These are phyloP conservation scores for Ceyx cyanopectus DNA, from an alignment of 2,113 vertebrate species.

Conservation along the genomic window DNA sequence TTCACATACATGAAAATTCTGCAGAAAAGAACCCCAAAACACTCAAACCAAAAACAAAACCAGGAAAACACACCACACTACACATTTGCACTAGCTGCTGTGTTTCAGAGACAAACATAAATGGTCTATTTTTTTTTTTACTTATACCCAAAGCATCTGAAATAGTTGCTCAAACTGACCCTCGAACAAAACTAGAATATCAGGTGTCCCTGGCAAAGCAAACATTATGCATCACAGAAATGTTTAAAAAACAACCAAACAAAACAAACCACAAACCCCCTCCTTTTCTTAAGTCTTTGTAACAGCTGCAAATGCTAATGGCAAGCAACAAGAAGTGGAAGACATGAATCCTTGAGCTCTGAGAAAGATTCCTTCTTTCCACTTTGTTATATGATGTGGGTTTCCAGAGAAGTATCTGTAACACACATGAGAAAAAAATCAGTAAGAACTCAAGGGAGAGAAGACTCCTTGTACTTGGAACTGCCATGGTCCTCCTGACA, in stretches of 20 bases:
- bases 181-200: background rate
- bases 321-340: background rate
- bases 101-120: background rate
- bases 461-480: background rate
- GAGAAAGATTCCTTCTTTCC: background rate
- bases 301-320: background rate
- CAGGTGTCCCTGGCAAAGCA: background rate
- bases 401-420: background rate
- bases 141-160: background rate
- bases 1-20: background rate
- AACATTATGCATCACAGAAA: background rate
- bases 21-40: background rate
- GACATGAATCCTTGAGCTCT: background rate
- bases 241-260: background rate
- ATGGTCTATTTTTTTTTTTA: background rate
- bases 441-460: background rate
- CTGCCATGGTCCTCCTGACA: background rate
- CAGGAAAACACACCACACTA: background rate
- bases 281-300: background rate
- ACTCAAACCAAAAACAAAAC: background rate
- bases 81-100: background rate
- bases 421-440: background rate
- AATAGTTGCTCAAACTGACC: background rate
- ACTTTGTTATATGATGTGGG: background rate
- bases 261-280: accelerated